Base-by-base conservation (phyloP, 2,797 vertebrate genomes). In the Enteromius mattozi region DNA sequence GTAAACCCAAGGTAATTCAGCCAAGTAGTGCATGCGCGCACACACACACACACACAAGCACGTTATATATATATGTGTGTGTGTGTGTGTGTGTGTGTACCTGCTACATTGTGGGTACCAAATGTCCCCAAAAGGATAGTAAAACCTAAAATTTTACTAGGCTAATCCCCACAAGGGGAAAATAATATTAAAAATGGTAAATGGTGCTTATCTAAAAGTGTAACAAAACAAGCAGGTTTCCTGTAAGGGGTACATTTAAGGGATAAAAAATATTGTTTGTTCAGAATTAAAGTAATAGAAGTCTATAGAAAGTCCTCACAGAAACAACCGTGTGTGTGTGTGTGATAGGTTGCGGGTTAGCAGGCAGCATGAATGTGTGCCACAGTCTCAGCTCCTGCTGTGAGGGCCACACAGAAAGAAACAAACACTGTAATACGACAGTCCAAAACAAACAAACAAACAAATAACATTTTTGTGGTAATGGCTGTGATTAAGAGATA, bases 401-500 rank as follows among this genome's bases (percentile, higher is more conserved):
- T 19, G 70, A 66, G 61, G 71, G n/a, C 54, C 59, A 49, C 84
- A 69, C 72, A 89, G 89, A 91, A 88, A 86, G 88, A 93, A 92
- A 91, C 91, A 91, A 86, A 84, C 84, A 87, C 89, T 88, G 89
- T 90, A 92, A 93, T 93, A 91, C 92, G 83, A 87, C 91, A 88
- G 86, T 87, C 87, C 83, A 85, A 87, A 77, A 78, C 56, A 78
- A 79, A 91, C 76, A 87, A 79, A 91, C 75, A 87, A 84, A 86
- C 92, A 93, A 93, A 93, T 92, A 92, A 89, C 86, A 86, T 89
- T 88, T 87, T 83, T 47, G 78, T 86, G 79, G 89, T 94, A 94
- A 94, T 93, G 92, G 93, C 91, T 91, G 92, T 92, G 92, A 94
- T 94, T 94, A 94, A 88, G 88, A 88, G 93, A 93, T 92, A 92